Evolutionary conservation across 2,888 invertebrate species (phyloP), one percentile per base, ranked within the genome.

Genomic region (Eristalinus sepulchralis): DNA sequence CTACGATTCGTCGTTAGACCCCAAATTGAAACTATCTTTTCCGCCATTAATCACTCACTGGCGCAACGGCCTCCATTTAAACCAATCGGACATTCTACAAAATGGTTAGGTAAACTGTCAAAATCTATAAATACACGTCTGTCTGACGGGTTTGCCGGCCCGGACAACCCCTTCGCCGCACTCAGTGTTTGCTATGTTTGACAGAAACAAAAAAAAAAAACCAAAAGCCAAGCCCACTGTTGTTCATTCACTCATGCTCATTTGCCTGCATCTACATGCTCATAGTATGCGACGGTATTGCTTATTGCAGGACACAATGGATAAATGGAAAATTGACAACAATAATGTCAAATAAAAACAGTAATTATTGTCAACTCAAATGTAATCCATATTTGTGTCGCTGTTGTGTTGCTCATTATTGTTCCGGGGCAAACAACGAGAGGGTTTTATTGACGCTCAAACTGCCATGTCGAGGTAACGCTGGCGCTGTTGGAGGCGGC

Each of bases 301-400:
- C 68, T 82, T 77, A 70, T 82, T 76, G 76, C 63, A 47, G 78
- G 34, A 36, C 60, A 79, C 64, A 79, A 75, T 79, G 86, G 67
- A 79, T 86, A 86, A 79, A 82, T 70, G 72, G 75, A 76, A 80
- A 87, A 83, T 87, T 80, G 83, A 83, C 87, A 87, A 87, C 86
- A 87, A 83, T 87, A 83, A 87, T 87, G 87, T 87, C 87, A 77
- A 87, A 87, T 87, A 75, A 87, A 87, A 87, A 87, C 80, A 87
- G 87, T 87, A 87, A 87, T 87, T 87, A 87, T 87, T 87, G 87
- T 87, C 87, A 87, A 87, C 87, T 87, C 72, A 76, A 87, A 70
- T 67, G 88, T 81, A 83, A 81, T 76, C 83, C 79, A 77, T 88
- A 80, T 88, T 83, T 88, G 82, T 62, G 77, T 83, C 78, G 81